phyloP scores from a whole-genome alignment of 2,888 invertebrate genomes.

The Drosophila paracracens region DNA sequence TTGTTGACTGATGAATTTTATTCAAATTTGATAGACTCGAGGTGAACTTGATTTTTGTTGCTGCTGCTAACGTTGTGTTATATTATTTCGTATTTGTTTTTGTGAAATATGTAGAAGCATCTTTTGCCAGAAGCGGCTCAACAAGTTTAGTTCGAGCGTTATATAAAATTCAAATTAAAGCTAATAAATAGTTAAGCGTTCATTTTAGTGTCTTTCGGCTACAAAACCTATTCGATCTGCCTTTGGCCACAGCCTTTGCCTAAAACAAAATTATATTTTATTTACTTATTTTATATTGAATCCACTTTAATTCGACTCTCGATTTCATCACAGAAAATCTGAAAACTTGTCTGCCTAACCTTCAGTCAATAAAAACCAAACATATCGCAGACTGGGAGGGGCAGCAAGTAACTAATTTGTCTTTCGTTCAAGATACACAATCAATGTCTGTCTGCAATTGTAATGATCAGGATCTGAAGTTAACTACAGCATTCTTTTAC shows the following conservation, averaged over 20 bases:
- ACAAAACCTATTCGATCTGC: constrained; percentile 16
- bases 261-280: constrained; percentile 52
- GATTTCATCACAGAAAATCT: constrained; percentile 39
- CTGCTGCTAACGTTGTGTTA: constrained; percentile 33
- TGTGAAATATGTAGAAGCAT: constrained; percentile 68
- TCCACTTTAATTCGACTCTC: constrained; percentile 56
- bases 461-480: not conserved
- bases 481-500: constrained; percentile 30
- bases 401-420: constrained; percentile 2
- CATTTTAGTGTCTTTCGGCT: constrained; percentile 32
- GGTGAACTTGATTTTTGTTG: constrained; percentile 80
- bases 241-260: constrained; percentile 46
- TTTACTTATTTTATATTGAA: constrained; percentile 52
- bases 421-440: constrained; percentile 7
- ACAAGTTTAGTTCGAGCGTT: constrained; percentile 68
- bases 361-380: constrained; percentile 45
- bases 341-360: constrained; percentile 71
- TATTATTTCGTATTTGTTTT: constrained; percentile 42
- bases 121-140: constrained; percentile 69
- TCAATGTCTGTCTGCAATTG: constrained; percentile 2
- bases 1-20: constrained; percentile 77
- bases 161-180: constrained; percentile 80
- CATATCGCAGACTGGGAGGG: constrained; percentile 28
- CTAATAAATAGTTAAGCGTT: constrained; percentile 78
- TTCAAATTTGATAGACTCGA: constrained; percentile 78